A percentile compares a stretch with the other conserved stretches of the same genome.
These are phyloP conservation scores for Ryuthela nishihirai DNA, from an alignment of 2,888 invertebrate species.

Conservation along the genomic window DNA sequence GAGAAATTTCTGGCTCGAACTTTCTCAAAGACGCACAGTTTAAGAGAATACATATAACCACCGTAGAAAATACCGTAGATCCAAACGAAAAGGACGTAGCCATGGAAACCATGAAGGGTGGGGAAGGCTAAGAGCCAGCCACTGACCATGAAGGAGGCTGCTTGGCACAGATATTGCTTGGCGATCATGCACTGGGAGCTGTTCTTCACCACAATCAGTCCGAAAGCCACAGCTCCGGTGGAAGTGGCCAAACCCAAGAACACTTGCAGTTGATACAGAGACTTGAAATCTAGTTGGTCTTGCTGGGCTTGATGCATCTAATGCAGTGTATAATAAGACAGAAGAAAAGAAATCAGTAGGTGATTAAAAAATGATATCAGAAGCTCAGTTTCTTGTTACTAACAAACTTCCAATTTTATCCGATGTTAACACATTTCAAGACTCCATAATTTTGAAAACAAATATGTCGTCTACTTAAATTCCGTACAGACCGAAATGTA, in stretches of 20 bases:
- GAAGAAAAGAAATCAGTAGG: no score
- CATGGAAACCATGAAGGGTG: constrained; percentile 66
- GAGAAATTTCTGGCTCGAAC: constrained; percentile 81
- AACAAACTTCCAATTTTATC: no score
- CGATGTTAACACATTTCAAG: no score
- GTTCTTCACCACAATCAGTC: constrained; percentile 69
- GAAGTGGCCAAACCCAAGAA: constrained; percentile 77
- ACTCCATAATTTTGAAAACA: no score
- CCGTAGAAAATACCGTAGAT: constrained; percentile 74
- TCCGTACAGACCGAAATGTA: no score
- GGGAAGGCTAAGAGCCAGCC: constrained; percentile 76
- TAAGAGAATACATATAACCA: constrained; percentile 80
- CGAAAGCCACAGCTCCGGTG: constrained; percentile 75
- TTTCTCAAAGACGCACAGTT: constrained; percentile 83
- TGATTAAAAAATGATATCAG: no score
- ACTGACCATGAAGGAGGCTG: constrained; percentile 46
- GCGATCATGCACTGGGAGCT: constrained; percentile 76
- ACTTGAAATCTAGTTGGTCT: constrained; percentile 75
- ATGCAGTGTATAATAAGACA: no score
- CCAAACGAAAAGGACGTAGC: constrained; percentile 60
- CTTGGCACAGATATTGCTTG: constrained; percentile 72
- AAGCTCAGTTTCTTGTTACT: no score
- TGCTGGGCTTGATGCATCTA: constrained; percentile 76
- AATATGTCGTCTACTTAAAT: no score
- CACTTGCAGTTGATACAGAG: constrained; percentile 68